Percentiles rank a stretch among this genome's conserved stretches.
Conservation (phyloP, 2,113 vertebrate genomes). For the Mobula birostris region DNA sequence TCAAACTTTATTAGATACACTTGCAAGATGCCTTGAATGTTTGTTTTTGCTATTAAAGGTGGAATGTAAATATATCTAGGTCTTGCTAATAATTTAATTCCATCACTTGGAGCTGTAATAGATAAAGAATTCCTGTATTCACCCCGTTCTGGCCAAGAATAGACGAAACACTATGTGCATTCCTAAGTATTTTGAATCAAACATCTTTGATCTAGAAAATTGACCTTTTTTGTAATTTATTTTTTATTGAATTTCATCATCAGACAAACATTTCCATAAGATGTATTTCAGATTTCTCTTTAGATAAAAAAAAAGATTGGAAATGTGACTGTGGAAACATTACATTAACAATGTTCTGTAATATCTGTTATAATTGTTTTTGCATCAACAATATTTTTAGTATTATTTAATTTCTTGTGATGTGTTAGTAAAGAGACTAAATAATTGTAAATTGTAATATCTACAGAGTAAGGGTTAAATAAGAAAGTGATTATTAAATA, state of each 20-base stretch:
- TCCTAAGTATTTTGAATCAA: not conserved
- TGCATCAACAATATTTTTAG: not conserved
- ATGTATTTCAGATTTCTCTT: not conserved
- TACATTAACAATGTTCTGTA: not conserved
- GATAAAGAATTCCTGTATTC: not conserved
- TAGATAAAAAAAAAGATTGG: not conserved
- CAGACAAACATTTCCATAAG: too few relatives aligned
- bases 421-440: not conserved
- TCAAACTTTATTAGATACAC: too few relatives aligned
- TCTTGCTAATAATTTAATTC: too few relatives aligned
- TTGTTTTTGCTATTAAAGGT: too few relatives aligned
- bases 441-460: not conserved
- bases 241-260: too few relatives aligned
- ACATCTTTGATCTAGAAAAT: not conserved
- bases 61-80: too few relatives aligned
- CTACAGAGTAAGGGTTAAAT: not conserved
- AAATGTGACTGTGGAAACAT: not conserved
- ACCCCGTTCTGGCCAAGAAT: not conserved
- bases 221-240: too few relatives aligned
- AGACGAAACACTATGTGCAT: not conserved
- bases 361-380: not conserved
- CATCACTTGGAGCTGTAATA: not conserved
- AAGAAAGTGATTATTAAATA: not conserved
- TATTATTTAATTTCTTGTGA: not conserved
- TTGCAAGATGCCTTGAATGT: too few relatives aligned